Evolutionary conservation across 2,888 invertebrate genomes (phyloP).

Genomic region (Steinernema scapterisci): DNA sequence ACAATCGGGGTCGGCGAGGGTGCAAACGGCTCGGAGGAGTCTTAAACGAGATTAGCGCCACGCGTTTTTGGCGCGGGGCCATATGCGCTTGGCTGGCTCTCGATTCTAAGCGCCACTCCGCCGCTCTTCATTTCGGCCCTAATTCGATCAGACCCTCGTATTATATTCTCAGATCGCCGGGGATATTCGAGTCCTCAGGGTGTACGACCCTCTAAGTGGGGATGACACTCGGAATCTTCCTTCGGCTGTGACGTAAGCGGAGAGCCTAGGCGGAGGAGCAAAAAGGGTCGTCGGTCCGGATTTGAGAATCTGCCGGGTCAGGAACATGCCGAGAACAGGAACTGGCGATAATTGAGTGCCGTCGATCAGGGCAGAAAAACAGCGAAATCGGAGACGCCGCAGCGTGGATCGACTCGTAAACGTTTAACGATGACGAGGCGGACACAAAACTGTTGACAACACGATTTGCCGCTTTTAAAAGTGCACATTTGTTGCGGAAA

Average conservation of each 20-base stretch:
- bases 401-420: too few species aligned
- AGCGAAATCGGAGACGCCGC: too few species aligned
- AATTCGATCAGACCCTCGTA: slow-evolving; percentile 11
- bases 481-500: too few species aligned
- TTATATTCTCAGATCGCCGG: slow-evolving; percentile 7
- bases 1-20: slow-evolving; percentile 9
- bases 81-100: neutral
- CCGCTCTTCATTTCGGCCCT: slow-evolving; percentile 25
- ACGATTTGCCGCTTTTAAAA: too few species aligned
- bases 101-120: neutral
- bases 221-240: neutral
- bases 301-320: too few species aligned
- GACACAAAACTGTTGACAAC: too few species aligned
- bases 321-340: too few species aligned
- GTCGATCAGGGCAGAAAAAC: too few species aligned
- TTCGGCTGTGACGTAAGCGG: neutral
- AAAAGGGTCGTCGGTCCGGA: too few species aligned
- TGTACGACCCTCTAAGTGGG: neutral
- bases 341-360: too few species aligned
- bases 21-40: neutral
- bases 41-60: slow-evolving; percentile 1
- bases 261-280: neutral
- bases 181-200: slow-evolving; percentile 14
- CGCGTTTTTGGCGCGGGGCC: neutral
- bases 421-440: too few species aligned